Evolutionary conservation across 1,140 invertebrate genomes (phyloP).

Genomic region (Drosophila saltans): DNA sequence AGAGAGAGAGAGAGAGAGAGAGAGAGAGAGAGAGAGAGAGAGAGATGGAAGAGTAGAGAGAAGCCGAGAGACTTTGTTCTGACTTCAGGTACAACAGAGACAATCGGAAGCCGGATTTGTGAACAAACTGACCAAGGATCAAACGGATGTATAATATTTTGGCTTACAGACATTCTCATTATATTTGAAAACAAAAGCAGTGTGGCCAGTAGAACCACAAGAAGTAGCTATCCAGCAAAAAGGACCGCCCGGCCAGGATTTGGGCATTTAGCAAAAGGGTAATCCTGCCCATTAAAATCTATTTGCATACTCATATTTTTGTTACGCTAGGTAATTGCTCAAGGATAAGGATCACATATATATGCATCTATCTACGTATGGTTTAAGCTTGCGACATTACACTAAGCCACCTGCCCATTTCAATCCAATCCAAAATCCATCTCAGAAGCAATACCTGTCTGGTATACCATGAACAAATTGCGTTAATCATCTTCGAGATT

Average conservation of each 20-base stretch:
- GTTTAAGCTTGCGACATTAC: constrained; percentile 53
- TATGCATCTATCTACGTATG: constrained; percentile 9
- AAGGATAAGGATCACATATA: constrained; percentile 68
- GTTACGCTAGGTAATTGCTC: constrained; percentile 79
- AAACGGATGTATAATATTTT: constrained; percentile 80
- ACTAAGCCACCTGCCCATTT: constrained; percentile 57
- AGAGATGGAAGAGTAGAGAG: background rate
- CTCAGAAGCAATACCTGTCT: constrained; percentile 1
- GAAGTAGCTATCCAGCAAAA: background rate
- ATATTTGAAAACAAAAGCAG: constrained; percentile 76
- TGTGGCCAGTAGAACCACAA: constrained; percentile 1
- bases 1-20: constrained; percentile 6
- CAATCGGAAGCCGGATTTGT: constrained; percentile 78
- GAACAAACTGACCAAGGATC: constrained; percentile 45
- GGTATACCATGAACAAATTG: constrained; percentile 54
- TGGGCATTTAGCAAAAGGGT: constrained; percentile 79
- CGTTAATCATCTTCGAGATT: constrained; percentile 55
- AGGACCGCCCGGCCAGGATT: constrained; percentile 63
- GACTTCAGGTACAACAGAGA: constrained; percentile 73
- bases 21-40: constrained; percentile 16
- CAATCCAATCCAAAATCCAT: background rate
- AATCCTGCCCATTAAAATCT: constrained; percentile 81
- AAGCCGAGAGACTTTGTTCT: constrained; percentile 27
- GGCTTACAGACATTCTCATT: constrained; percentile 82
- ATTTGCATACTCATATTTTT: constrained; percentile 81